Evolutionary conservation across 2,888 invertebrate genomes (phyloP).

Genomic region (Herminia tarsipennalis): DNA sequence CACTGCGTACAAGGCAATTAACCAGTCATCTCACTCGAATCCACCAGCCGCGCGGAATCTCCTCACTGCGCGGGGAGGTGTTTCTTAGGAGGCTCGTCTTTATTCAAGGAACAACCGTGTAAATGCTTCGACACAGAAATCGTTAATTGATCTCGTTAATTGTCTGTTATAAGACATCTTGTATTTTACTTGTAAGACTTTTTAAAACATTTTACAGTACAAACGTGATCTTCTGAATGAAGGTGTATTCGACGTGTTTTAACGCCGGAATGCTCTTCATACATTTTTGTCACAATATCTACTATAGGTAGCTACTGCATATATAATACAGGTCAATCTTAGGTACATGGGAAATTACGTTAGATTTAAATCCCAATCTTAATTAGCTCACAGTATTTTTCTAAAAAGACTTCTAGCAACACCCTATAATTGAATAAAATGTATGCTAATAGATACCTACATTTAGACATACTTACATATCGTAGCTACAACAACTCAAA

Average conservation of each 20-base stretch:
- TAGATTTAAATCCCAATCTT: no score
- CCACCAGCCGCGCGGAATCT: slow-evolving; percentile 61
- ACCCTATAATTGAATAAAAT: no score
- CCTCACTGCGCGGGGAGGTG: slow-evolving; percentile 53
- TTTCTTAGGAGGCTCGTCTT: slow-evolving; percentile 65
- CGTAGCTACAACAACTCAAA: slow-evolving; percentile 14
- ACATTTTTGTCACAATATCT: neutral
- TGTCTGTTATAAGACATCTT: slow-evolving; percentile 51
- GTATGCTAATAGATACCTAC: neutral
- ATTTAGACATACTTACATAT: slow-evolving; percentile 7
- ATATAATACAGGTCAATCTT: no score
- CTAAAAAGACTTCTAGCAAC: no score
- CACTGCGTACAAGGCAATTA: slow-evolving; percentile 81
- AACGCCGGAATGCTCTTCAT: neutral
- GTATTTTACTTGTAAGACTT: slow-evolving; percentile 46
- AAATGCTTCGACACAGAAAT: slow-evolving; percentile 64
- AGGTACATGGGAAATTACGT: no score
- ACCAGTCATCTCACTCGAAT: slow-evolving; percentile 70
- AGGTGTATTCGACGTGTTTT: neutral
- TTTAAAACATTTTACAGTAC: slow-evolving; percentile 32
- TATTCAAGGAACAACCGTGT: slow-evolving; percentile 76
- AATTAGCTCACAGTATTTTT: no score
- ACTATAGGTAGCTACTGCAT: no score
- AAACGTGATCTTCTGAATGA: slow-evolving; percentile 20
- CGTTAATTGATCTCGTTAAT: slow-evolving; percentile 68